These are phyloP conservation scores for Tenthredo scrophulariae DNA, from an alignment of 2,888 invertebrate genomes.

Conservation along the genomic window DNA sequence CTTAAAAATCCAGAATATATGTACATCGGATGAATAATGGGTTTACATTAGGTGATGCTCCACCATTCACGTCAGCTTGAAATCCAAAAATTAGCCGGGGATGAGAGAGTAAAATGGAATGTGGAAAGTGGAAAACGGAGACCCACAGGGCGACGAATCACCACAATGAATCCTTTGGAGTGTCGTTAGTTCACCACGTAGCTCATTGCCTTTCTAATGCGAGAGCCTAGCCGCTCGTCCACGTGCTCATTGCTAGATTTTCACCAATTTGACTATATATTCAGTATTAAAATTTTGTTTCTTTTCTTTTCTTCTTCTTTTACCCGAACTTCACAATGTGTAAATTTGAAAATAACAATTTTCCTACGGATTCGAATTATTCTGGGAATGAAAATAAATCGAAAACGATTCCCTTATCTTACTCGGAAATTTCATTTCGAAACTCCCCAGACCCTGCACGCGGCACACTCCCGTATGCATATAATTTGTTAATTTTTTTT, in stretches of 20 bases:
- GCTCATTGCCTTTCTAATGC: conserved; percentile 43
- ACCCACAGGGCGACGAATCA: neutral
- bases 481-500: conserved; percentile 33
- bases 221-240: conserved; percentile 7
- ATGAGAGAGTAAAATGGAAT: neutral
- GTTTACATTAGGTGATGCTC: neutral
- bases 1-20: neutral
- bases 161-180: conserved; percentile 18
- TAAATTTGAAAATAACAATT: neutral
- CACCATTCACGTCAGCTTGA: neutral
- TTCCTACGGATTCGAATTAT: neutral
- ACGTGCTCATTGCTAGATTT: neutral
- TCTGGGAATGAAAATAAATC: neutral
- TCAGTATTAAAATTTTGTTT: neutral
- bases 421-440: conserved; percentile 2
- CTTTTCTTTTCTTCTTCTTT: neutral
- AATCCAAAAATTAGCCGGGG: conserved; percentile 7
- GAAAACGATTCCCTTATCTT: neutral
- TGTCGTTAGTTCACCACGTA: conserved; percentile 6
- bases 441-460: neutral
- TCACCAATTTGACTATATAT: neutral
- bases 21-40: conserved; percentile 3
- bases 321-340: neutral
- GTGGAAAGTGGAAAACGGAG: neutral
- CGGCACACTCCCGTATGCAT: neutral